phyloP scores from a whole-genome alignment of 2,113 vertebrate species.

The Rostratula benghalensis region DNA sequence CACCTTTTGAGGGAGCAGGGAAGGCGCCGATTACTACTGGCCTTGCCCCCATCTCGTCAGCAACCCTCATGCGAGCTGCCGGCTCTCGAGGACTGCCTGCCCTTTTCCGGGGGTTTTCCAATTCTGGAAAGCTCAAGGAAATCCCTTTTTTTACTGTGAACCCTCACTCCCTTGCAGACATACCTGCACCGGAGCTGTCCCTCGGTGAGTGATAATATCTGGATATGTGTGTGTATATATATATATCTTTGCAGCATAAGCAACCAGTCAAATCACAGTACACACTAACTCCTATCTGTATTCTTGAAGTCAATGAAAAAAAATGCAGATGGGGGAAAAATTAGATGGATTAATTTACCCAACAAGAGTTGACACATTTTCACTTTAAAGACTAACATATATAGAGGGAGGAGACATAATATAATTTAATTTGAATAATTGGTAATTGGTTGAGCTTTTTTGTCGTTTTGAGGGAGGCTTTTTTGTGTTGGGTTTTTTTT shows the following conservation, averaged over 20 bases:
- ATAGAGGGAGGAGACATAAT: not conserved
- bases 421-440: not conserved
- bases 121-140: too few relatives aligned
- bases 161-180: too few relatives aligned
- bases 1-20: too few relatives aligned
- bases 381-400: not conserved
- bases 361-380: not conserved
- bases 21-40: too few relatives aligned
- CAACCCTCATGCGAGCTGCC: too few relatives aligned
- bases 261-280: not conserved
- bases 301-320: not conserved
- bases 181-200: too few relatives aligned
- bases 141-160: too few relatives aligned
- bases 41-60: too few relatives aligned
- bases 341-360: not conserved
- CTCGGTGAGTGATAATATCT: not conserved
- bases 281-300: not conserved
- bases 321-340: not conserved
- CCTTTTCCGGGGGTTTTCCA: too few relatives aligned
- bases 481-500: not conserved
- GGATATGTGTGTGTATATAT: not conserved
- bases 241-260: not conserved
- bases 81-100: too few relatives aligned
- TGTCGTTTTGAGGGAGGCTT: not conserved
- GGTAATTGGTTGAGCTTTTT: not conserved